phyloP scores from a whole-genome alignment of 2,113 vertebrate species.

The Neolamprologus kungweensis region DNA sequence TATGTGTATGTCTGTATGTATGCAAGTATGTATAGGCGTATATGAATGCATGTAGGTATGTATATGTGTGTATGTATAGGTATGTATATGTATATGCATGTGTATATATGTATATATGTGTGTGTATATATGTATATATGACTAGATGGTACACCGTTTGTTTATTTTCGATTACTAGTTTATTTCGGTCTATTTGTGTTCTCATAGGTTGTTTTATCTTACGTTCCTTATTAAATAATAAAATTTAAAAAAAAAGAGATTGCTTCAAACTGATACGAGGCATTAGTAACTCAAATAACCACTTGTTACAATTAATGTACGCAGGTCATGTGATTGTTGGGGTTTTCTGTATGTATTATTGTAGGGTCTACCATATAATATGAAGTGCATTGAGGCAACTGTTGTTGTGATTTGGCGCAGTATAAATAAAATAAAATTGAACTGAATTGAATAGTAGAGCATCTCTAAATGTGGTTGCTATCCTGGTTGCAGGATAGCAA shows the following conservation, averaged over 20 bases:
- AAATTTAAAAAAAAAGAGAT: rapidly evolving
- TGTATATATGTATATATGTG: no score
- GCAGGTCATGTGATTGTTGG: background rate
- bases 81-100: no score
- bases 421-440: background rate
- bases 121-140: no score
- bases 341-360: background rate
- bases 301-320: background rate
- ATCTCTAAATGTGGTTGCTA: background rate
- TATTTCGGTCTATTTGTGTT: no score
- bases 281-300: background rate
- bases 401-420: background rate
- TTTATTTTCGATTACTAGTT: no score
- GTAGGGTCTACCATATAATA: background rate
- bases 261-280: background rate
- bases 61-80: no score
- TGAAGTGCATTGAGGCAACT: background rate
- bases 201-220: no score
- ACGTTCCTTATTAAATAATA: no score
- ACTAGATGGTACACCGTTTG: no score
- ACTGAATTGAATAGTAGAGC: background rate
- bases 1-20: no score
- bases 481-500: background rate
- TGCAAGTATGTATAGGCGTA: no score
- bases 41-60: rapidly evolving